Percentiles rank a stretch among this genome's conserved stretches.
These are phyloP conservation scores for Diprion similis DNA, from an alignment of 1,140 invertebrate species.

Conservation along the genomic window DNA sequence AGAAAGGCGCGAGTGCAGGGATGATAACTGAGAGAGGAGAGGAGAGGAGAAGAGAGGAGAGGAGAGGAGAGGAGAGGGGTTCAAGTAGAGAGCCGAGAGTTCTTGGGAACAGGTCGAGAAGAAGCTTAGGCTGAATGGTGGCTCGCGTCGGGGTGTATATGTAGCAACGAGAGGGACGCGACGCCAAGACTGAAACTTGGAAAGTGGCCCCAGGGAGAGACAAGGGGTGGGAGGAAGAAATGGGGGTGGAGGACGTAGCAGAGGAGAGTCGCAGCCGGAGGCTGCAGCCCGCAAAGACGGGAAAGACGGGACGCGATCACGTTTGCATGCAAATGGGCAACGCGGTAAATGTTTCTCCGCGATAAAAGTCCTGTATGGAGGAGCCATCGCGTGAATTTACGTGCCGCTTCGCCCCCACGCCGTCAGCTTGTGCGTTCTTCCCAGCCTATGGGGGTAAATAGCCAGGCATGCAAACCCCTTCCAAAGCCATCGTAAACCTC, in stretches of 20 bases:
- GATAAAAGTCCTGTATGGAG: constrained; percentile 48
- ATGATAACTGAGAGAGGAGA: no score
- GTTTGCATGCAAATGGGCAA: constrained; percentile 48
- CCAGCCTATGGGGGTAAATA: neutral
- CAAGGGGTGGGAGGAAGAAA: constrained; percentile 16
- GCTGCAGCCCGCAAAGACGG: constrained; percentile 17
- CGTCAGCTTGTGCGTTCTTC: constrained; percentile 10
- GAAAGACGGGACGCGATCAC: constrained; percentile 40
- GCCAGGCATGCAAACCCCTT: no score
- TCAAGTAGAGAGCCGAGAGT: neutral
- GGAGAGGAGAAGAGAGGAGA: neutral
- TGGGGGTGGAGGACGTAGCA: constrained; percentile 10
- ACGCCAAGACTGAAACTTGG: constrained; percentile 12
- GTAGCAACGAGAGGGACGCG: constrained; percentile 6
- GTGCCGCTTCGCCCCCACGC: constrained; percentile 29
- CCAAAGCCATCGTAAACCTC: neutral
- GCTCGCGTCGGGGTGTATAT: neutral
- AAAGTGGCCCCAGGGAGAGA: constrained; percentile 18
- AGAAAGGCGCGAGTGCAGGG: no score
- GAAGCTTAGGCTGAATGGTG: constrained; percentile 1
- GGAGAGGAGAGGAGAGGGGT: neutral
- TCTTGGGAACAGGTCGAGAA: neutral
- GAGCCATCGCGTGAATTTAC: constrained; percentile 43
- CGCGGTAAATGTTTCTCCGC: constrained; percentile 49
- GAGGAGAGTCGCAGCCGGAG: neutral